These are phyloP conservation scores for Nycticebus coucang DNA, from an alignment of 2,113 vertebrate genomes.

Conservation along the genomic window DNA sequence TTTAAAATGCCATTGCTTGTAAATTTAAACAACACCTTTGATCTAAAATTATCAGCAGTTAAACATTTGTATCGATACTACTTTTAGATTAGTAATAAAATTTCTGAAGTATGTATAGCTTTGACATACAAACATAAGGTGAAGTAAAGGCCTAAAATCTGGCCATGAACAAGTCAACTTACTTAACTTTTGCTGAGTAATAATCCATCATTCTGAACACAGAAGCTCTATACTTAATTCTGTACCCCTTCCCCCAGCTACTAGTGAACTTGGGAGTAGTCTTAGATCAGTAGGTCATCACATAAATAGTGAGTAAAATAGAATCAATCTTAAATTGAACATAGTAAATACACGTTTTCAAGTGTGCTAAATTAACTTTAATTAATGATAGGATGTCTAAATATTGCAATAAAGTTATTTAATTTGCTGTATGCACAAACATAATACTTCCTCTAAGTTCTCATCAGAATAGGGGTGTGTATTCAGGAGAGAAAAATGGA, in stretches of 20 bases:
- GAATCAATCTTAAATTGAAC: background rate
- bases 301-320: background rate
- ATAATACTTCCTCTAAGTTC: background rate
- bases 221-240: background rate
- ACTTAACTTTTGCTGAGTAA: background rate
- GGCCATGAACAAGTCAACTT: background rate
- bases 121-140: background rate
- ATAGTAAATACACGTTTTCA: background rate
- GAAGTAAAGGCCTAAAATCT: background rate
- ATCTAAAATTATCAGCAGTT: background rate
- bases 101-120: background rate
- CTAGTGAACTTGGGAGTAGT: fast-evolving
- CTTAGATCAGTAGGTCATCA: background rate
- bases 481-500: background rate
- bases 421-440: background rate
- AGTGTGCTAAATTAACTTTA: background rate
- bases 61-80: background rate
- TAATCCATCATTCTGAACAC: background rate
- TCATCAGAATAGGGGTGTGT: background rate
- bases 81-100: background rate
- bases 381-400: background rate
- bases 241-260: background rate
- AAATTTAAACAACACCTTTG: background rate
- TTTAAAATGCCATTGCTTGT: background rate
- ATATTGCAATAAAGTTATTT: background rate